Conservation (phyloP, 2,888 invertebrate genomes). For the Lasius platythorax region DNA sequence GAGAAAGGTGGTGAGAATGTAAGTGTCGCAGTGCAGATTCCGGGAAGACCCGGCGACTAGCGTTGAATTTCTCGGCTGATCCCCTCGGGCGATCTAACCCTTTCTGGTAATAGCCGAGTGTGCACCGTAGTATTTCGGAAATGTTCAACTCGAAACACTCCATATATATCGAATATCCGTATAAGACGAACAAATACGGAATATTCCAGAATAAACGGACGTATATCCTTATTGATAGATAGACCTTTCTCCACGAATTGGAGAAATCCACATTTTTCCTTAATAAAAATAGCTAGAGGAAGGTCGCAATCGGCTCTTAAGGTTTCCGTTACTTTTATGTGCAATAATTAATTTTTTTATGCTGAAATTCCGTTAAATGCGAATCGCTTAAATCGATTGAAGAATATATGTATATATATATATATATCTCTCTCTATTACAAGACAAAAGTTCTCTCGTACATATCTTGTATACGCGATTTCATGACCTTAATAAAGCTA, state of each 20-base stretch:
- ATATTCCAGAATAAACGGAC: slow-evolving; percentile 9
- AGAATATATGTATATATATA: too few relatives aligned
- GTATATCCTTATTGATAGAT: slow-evolving; percentile 13
- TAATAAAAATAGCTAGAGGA: background rate
- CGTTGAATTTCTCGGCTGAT: slow-evolving; percentile 65
- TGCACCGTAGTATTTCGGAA: slow-evolving; percentile 42
- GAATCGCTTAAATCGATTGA: background rate
- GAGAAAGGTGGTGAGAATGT: slow-evolving; percentile 61
- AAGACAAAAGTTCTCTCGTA: background rate
- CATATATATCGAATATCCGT: slow-evolving; percentile 22
- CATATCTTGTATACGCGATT: background rate
- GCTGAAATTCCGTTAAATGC: background rate
- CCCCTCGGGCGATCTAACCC: slow-evolving; percentile 50
- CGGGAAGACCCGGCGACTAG: slow-evolving; percentile 64
- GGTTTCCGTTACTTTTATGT: background rate
- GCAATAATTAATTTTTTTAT: background rate
- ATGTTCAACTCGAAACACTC: slow-evolving; percentile 22
- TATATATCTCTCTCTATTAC: background rate
- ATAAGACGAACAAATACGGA: slow-evolving; percentile 24
- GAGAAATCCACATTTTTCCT: background rate
- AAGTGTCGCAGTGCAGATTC: slow-evolving; percentile 76
- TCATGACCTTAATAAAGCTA: background rate
- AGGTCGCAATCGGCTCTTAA: background rate
- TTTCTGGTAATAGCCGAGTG: slow-evolving; percentile 39
- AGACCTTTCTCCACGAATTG: background rate